Percentiles rank a stretch among this genome's conserved stretches.
Evolutionary conservation across 2,113 vertebrate genomes (phyloP).

Genomic region (Phalacrocorax brasilianus): DNA sequence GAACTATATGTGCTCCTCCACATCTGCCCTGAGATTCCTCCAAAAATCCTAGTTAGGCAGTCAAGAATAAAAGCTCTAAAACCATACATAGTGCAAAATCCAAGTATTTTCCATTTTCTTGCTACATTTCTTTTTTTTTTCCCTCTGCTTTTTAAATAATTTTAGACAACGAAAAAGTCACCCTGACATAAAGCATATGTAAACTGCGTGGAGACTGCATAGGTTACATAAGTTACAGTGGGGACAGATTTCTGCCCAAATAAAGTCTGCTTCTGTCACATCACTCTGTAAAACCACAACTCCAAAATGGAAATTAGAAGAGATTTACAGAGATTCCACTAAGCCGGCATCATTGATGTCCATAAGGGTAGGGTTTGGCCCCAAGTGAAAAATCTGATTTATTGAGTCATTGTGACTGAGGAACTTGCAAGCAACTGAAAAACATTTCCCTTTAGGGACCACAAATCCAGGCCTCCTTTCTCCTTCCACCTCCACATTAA

Average conservation of each 20-base stretch:
- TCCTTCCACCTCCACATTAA: not conserved
- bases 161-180: conserved; percentile 5
- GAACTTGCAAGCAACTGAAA: not conserved
- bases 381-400: conserved; percentile 24
- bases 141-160: not conserved
- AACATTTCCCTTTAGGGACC: not conserved
- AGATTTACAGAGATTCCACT: conserved; percentile 42
- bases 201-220: not conserved
- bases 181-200: conserved; percentile 3
- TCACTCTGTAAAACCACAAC: conserved; percentile 21
- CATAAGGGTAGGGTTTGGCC: not conserved
- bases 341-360: conserved; percentile 3
- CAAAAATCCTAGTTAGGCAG: not conserved
- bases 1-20: not conserved
- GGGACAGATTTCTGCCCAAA: conserved; percentile 31
- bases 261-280: conserved; percentile 34
- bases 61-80: not conserved
- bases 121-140: not conserved
- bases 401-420: conserved; percentile 29
- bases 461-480: not conserved
- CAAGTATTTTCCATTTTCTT: not conserved
- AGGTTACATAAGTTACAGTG: not conserved
- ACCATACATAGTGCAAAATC: not conserved
- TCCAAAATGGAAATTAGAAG: conserved; percentile 42
- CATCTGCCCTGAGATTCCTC: not conserved